These are phyloP conservation scores for Tetanocera ferruginea DNA, from an alignment of 2,888 invertebrate genomes.

Conservation along the genomic window DNA sequence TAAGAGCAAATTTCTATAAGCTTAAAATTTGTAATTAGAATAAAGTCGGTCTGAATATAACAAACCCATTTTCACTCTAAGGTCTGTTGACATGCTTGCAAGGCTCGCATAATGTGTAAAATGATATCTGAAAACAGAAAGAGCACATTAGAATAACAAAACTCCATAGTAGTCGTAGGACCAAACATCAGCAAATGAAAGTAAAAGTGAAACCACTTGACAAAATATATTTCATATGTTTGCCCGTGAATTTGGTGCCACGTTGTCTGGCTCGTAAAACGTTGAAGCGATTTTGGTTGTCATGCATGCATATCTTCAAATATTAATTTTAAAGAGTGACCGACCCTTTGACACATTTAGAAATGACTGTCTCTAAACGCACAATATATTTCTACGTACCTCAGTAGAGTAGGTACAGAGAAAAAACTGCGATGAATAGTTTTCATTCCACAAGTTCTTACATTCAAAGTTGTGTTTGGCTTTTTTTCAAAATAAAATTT, in stretches of 20 bases:
- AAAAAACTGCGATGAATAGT: no score
- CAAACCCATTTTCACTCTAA: background rate
- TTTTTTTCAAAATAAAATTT: no score
- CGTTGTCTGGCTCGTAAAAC: background rate
- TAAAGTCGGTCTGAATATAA: background rate
- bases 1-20: conserved; percentile 51
- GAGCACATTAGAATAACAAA: conserved; percentile 48
- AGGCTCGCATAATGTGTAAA: conserved; percentile 52
- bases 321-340: background rate
- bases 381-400: no score
- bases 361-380: no score
- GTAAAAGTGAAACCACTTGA: conserved; percentile 47
- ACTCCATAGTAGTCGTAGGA: background rate
- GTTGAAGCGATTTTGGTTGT: background rate
- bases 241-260: conserved; percentile 54
- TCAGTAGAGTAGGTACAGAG: no score
- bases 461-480: no score
- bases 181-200: conserved; percentile 9
- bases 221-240: conserved; percentile 45
- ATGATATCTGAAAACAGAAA: conserved; percentile 58
- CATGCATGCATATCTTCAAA: background rate
- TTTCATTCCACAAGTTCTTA: no score
- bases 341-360: background rate
- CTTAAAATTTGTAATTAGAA: conserved; percentile 43
- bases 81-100: conserved; percentile 7